phyloP scores from a whole-genome alignment of 1,140 invertebrate genomes.

The Drosophila rufa region DNA sequence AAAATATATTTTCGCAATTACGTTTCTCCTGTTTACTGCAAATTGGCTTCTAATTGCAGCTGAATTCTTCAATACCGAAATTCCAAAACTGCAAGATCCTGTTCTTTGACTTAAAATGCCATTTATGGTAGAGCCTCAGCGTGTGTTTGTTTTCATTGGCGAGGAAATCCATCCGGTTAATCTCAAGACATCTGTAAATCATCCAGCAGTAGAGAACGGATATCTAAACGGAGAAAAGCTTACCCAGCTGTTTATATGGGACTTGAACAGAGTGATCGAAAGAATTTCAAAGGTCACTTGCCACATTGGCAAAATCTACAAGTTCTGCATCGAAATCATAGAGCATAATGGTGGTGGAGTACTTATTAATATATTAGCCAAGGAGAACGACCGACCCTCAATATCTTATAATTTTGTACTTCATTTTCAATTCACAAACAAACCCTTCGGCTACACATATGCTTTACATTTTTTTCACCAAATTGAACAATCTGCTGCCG shows the following conservation, averaged over 20 bases:
- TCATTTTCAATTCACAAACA: not conserved
- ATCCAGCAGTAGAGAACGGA: slow-evolving; percentile 3
- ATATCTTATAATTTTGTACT: not conserved
- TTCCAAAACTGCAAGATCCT: not conserved
- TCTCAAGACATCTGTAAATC: slow-evolving; percentile 4
- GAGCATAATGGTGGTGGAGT: not conserved
- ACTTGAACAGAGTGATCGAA: not conserved
- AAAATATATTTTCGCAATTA: not conserved
- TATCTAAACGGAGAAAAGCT: not conserved
- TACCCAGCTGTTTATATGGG: not conserved
- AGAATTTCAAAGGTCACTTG: not conserved
- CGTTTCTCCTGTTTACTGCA: no score
- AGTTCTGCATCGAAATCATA: not conserved
- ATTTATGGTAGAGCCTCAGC: slow-evolving; percentile 5
- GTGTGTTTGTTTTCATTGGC: not conserved
- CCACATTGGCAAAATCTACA: slow-evolving; percentile 1
- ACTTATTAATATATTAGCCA: not conserved
- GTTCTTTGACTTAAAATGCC: slow-evolving; percentile 5
- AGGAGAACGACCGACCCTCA: not conserved
- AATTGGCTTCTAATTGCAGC: not conserved
- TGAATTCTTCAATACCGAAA: no score
- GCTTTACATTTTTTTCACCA: not conserved
- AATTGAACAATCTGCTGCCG: not conserved
- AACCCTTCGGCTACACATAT: not conserved
- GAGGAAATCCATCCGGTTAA: not conserved